These are phyloP conservation scores for Drosophila oshimai DNA, from an alignment of 1,140 invertebrate genomes.

Conservation along the genomic window DNA sequence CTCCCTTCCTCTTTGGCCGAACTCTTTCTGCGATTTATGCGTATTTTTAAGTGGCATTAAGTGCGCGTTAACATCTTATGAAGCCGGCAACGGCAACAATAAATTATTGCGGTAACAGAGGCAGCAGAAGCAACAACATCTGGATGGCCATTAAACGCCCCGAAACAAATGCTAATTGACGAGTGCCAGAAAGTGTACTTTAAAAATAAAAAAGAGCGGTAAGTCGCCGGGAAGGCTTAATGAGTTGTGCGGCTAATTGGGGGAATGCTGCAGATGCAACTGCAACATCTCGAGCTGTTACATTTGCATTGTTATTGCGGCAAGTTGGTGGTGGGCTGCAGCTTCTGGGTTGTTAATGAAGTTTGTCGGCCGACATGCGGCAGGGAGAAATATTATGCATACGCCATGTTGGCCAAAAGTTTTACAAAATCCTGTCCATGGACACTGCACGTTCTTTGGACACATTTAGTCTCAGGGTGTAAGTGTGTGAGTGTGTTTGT, in stretches of 20 bases:
- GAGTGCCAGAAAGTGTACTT: conserved; percentile 38
- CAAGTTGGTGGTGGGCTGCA: conserved; percentile 29
- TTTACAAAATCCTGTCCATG: conserved; percentile 58
- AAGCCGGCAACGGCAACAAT: conserved; percentile 60
- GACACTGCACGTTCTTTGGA: conserved; percentile 46
- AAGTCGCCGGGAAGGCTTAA: conserved; percentile 40
- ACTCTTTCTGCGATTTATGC: conserved; percentile 63
- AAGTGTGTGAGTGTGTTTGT: conserved; percentile 11
- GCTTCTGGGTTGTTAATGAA: conserved; percentile 47
- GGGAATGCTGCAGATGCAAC: not conserved
- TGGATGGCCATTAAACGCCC: conserved; percentile 52
- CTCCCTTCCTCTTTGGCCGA: not conserved
- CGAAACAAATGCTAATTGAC: conserved; percentile 69
- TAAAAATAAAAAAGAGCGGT: conserved; percentile 53
- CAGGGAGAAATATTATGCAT: conserved; percentile 73
- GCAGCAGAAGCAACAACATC: conserved; percentile 14
- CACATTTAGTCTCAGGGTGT: conserved; percentile 41
- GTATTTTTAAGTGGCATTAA: conserved; percentile 80
- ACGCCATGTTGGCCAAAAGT: conserved; percentile 64
- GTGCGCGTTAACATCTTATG: conserved; percentile 80
- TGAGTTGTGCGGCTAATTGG: conserved; percentile 63
- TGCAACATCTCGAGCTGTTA: conserved; percentile 42
- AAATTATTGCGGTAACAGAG: conserved; percentile 65
- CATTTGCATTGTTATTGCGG: conserved; percentile 59
- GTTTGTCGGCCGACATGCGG: conserved; percentile 51